Conservation (phyloP, 2,888 invertebrate genomes). For the Muschampia plurimacula region DNA sequence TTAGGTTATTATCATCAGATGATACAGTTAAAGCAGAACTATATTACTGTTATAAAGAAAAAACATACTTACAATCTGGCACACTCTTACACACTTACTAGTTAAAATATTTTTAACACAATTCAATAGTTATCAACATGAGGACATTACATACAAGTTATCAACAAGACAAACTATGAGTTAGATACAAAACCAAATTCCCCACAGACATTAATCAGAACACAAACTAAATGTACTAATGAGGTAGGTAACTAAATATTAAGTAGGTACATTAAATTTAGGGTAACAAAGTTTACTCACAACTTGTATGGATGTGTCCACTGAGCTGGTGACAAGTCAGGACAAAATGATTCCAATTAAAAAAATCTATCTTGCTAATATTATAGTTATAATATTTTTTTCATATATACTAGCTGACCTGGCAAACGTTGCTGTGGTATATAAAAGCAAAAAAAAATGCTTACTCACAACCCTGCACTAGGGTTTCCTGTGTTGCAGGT, state of each 20-base stretch:
- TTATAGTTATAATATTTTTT: too few relatives aligned
- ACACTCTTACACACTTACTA: neutral
- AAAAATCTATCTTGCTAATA: too few relatives aligned
- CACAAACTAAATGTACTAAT: constrained; percentile 15
- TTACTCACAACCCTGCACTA: too few relatives aligned
- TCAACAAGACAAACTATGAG: constrained; percentile 15
- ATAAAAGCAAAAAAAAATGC: too few relatives aligned
- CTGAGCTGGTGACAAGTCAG: constrained; percentile 17
- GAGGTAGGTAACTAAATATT: neutral
- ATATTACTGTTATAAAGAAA: too few relatives aligned
- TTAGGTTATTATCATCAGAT: too few relatives aligned
- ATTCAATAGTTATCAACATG: constrained; percentile 23
- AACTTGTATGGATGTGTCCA: constrained; percentile 39
- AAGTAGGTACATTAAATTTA: constrained; percentile 7
- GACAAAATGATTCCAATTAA: neutral
- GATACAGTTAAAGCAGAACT: too few relatives aligned
- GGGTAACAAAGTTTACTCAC: constrained; percentile 34
- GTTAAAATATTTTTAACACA: neutral
- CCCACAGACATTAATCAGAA: constrained; percentile 9
- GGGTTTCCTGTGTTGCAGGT: too few relatives aligned
- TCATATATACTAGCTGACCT: too few relatives aligned
- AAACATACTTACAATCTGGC: too few relatives aligned
- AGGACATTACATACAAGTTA: constrained; percentile 57
- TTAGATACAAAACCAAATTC: constrained; percentile 7
- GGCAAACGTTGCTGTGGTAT: too few relatives aligned